These are phyloP conservation scores for Monochamus saltuarius DNA, from an alignment of 1,140 invertebrate species.

Conservation along the genomic window DNA sequence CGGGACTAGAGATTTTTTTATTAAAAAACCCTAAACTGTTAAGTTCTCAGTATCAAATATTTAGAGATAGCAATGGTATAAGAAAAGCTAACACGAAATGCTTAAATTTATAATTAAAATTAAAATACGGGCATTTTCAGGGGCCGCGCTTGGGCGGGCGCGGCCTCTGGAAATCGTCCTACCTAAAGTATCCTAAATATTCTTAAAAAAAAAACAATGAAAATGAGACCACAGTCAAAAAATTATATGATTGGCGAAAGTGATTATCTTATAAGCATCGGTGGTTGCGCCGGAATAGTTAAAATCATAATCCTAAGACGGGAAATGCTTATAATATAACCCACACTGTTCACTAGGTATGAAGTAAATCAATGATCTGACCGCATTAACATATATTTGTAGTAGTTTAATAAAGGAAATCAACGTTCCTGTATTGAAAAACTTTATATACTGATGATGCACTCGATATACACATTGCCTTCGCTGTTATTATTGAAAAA, in stretches of 20 bases:
- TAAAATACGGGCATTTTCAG: constrained; percentile 13
- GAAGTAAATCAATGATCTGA: constrained; percentile 12
- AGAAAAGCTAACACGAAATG: constrained; percentile 44
- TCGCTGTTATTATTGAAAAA: constrained; percentile 46
- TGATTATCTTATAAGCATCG: constrained; percentile 30
- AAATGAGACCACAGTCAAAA: constrained; percentile 45
- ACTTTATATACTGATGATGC: constrained; percentile 33
- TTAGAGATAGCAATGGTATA: constrained; percentile 45
- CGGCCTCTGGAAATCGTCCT: constrained; percentile 13
- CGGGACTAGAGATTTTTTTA: constrained; percentile 52
- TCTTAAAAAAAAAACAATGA: constrained; percentile 44
- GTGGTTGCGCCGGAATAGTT: too few relatives aligned
- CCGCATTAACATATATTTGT: constrained; percentile 21
- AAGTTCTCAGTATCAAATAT: constrained; percentile 47
- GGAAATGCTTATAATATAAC: neutral
- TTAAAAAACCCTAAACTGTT: constrained; percentile 48
- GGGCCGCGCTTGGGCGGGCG: constrained; percentile 9
- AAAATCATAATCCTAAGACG: neutral
- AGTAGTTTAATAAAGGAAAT: constrained; percentile 17
- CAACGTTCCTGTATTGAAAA: constrained; percentile 8
- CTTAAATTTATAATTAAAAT: constrained; percentile 28
- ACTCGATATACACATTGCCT: constrained; percentile 50
- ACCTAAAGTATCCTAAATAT: constrained; percentile 36
- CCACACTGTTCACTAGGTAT: neutral
- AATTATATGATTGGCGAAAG: constrained; percentile 15